phyloP scores from a whole-genome alignment of 2,888 invertebrate species.

The Actias luna region DNA sequence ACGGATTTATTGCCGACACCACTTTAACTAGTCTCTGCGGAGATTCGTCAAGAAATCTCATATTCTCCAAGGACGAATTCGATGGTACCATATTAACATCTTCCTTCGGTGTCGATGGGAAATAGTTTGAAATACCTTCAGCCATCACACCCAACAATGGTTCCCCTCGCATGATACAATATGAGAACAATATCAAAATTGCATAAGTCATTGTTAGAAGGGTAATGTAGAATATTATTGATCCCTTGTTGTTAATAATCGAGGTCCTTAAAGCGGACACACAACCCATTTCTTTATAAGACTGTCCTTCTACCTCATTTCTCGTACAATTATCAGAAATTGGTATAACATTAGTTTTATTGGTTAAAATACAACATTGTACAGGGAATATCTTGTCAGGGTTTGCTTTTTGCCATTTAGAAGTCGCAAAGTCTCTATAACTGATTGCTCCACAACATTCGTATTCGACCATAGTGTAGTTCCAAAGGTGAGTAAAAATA shows the following conservation, averaged over 20 bases:
- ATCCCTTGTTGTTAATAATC: slow-evolving; percentile 49
- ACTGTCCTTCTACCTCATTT: slow-evolving; percentile 32
- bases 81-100: slow-evolving; percentile 33
- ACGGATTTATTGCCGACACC: slow-evolving; percentile 63
- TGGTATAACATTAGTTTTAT: slow-evolving; percentile 47
- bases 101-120: slow-evolving; percentile 35
- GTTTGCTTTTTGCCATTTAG: slow-evolving; percentile 55
- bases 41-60: slow-evolving; percentile 57
- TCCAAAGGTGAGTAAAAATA: slow-evolving; percentile 56
- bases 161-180: slow-evolving; percentile 58
- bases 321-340: slow-evolving; percentile 50
- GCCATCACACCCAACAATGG: slow-evolving; percentile 51
- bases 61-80: slow-evolving; percentile 48
- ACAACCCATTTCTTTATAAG: slow-evolving; percentile 54
- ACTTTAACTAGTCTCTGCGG: slow-evolving; percentile 63
- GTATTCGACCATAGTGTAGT: slow-evolving; percentile 62
- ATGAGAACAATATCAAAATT: slow-evolving; percentile 55
- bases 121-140: slow-evolving; percentile 30
- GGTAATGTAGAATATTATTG: slow-evolving; percentile 51
- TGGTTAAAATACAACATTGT: slow-evolving; percentile 60
- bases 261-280: slow-evolving; percentile 48
- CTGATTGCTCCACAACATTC: slow-evolving; percentile 64
- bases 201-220: slow-evolving; percentile 42
- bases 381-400: slow-evolving; percentile 51
- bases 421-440: slow-evolving; percentile 55